A percentile compares a stretch with the other conserved stretches of the same genome.
phyloP scores from a whole-genome alignment of 2,113 vertebrate genomes.

The Empidonax traillii region DNA sequence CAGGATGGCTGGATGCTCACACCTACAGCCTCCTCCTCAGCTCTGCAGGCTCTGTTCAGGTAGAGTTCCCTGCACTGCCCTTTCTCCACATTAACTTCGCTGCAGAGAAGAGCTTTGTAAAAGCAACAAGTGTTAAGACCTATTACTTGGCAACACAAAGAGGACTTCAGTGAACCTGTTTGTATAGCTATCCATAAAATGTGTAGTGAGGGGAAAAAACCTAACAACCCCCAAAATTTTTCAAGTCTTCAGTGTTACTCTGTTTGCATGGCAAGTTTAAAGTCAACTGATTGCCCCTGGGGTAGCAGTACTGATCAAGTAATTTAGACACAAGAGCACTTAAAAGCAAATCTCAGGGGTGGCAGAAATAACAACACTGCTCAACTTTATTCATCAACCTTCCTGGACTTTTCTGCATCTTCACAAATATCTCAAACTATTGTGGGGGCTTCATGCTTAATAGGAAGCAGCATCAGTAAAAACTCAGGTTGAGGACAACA shows the following conservation, averaged over 20 bases:
- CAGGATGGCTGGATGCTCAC: neutral
- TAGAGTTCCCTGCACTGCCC: neutral
- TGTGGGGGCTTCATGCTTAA: neutral
- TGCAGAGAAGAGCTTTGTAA: neutral
- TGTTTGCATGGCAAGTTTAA: neutral
- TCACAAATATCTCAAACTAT: neutral
- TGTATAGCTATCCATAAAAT: neutral
- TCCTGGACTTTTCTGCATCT: neutral
- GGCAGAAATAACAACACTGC: neutral
- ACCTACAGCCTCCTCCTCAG: neutral
- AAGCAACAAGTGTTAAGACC: neutral
- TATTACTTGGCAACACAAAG: neutral
- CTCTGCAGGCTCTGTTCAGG: neutral
- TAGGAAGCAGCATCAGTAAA: slow-evolving; percentile 27
- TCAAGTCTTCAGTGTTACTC: neutral
- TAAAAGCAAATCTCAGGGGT: neutral
- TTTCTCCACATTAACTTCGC: neutral
- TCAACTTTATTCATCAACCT: neutral
- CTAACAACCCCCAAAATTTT: neutral
- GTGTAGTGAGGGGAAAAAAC: neutral
- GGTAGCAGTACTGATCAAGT: neutral
- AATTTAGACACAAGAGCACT: neutral
- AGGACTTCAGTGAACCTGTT: neutral
- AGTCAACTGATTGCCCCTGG: neutral
- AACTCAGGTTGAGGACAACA: neutral